phyloP scores from a whole-genome alignment of 2,888 invertebrate species.

The Lacanobia oleracea region DNA sequence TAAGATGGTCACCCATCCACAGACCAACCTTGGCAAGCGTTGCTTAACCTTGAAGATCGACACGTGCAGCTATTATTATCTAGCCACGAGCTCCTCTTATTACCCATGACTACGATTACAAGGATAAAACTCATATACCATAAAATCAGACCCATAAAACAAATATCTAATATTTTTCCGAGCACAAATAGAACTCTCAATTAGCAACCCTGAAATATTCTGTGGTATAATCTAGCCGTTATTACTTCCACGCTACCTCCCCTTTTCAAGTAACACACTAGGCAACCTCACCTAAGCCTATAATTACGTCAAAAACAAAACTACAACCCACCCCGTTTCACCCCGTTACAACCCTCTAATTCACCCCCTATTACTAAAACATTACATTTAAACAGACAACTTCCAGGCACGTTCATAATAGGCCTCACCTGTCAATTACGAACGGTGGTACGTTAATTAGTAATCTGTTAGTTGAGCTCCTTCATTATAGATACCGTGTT shows the following conservation, averaged over 20 bases:
- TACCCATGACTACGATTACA: too few species aligned
- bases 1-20: too few species aligned
- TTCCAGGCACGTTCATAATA: conserved; percentile 44
- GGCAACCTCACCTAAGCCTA: conserved; percentile 7
- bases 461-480: conserved; percentile 54
- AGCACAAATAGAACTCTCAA: background rate
- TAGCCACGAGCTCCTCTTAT: too few species aligned
- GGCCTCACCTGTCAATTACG: conserved; percentile 62
- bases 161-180: background rate
- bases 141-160: too few species aligned
- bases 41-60: too few species aligned
- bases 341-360: conserved; percentile 2
- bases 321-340: conserved; percentile 5
- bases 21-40: too few species aligned
- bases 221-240: background rate
- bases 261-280: background rate
- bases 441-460: conserved; percentile 51
- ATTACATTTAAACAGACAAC: conserved; percentile 49
- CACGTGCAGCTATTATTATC: too few species aligned
- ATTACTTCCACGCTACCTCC: conserved; percentile 1
- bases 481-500: conserved; percentile 50
- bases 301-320: conserved; percentile 44
- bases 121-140: too few species aligned
- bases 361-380: conserved; percentile 35
- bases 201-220: background rate